phyloP scores from a whole-genome alignment of 2,113 vertebrate genomes.

The Acrocephalus arundinaceus region DNA sequence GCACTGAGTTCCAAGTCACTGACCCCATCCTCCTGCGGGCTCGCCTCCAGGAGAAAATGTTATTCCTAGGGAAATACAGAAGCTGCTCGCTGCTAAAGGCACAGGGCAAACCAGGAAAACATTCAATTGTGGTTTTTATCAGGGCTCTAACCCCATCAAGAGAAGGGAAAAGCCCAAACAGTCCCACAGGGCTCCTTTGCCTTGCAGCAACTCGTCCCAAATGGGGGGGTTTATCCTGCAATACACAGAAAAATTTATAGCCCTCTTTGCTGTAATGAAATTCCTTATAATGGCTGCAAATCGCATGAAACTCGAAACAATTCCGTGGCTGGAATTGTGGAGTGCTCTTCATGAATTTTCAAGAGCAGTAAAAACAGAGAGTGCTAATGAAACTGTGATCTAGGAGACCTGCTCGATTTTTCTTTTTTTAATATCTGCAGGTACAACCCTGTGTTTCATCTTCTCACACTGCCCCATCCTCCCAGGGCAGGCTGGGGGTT shows the following conservation, averaged over 20 bases:
- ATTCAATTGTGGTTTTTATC: neutral
- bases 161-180: neutral
- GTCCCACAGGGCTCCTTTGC: neutral
- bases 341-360: conserved; percentile 8
- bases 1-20: neutral
- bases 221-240: neutral
- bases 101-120: neutral
- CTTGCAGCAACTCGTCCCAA: neutral
- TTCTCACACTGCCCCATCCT: neutral
- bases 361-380: conserved; percentile 23
- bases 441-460: neutral
- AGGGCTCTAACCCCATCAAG: neutral
- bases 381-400: neutral
- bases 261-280: neutral
- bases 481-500: neutral
- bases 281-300: conserved; percentile 19
- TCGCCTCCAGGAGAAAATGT: neutral
- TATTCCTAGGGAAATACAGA: neutral
- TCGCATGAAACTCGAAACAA: neutral
- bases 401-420: neutral
- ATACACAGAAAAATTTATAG: neutral
- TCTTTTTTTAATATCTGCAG: neutral
- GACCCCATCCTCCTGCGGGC: neutral
- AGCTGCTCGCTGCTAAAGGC: neutral
- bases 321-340: neutral